phyloP scores from a whole-genome alignment of 2,888 invertebrate genomes.

The Trachelus troglodyta region DNA sequence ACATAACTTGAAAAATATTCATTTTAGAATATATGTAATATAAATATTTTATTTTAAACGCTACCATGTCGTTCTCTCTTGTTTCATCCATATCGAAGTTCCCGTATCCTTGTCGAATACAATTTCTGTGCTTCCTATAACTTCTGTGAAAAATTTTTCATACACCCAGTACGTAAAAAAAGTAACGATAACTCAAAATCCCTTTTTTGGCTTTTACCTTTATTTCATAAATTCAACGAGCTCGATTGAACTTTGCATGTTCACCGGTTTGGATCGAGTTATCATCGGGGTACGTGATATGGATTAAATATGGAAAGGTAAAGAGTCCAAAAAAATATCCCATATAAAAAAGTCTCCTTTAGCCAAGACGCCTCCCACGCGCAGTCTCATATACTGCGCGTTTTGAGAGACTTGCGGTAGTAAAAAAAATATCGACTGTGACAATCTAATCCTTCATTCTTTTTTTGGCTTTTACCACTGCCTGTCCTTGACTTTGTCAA shows the following conservation, averaged over 20 bases:
- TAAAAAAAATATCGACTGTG: neutral
- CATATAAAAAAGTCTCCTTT: neutral
- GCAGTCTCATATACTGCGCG: neutral
- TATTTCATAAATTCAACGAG: neutral
- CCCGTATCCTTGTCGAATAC: constrained; percentile 19
- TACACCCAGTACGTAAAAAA: neutral
- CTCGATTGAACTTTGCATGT: neutral
- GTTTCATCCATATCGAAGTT: constrained; percentile 26
- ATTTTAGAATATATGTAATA: constrained; percentile 10
- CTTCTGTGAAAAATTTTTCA: neutral
- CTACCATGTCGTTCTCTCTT: constrained; percentile 23
- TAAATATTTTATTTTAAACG: constrained; percentile 20
- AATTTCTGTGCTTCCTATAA: neutral
- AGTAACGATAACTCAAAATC: neutral
- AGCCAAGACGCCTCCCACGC: neutral
- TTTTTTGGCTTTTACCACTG: neutral
- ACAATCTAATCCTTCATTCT: neutral
- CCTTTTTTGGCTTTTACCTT: neutral
- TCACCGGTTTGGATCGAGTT: neutral
- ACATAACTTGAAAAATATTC: neutral
- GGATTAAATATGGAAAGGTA: neutral
- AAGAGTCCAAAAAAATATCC: neutral
- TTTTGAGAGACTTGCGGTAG: neutral
- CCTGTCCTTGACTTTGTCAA: neutral
- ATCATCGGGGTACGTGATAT: neutral